These are phyloP conservation scores for Scaptodrosophila lebanonensis DNA, from an alignment of 1,140 invertebrate species.

Conservation along the genomic window DNA sequence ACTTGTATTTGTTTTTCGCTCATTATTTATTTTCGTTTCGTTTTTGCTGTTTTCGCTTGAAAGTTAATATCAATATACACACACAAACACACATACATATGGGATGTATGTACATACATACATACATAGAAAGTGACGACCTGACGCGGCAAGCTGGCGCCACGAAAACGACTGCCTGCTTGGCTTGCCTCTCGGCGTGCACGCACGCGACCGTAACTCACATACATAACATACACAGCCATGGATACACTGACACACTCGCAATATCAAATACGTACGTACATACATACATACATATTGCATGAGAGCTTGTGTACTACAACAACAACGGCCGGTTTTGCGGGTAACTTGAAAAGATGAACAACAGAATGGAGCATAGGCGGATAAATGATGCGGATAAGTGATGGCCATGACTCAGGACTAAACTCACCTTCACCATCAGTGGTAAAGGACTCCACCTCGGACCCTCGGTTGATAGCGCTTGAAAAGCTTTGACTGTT, in stretches of 20 bases:
- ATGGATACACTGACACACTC: neutral
- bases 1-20: slow-evolving; percentile 71
- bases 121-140: slow-evolving; percentile 74
- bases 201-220: slow-evolving; percentile 42
- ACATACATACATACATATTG: neutral
- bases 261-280: neutral
- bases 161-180: slow-evolving; percentile 48
- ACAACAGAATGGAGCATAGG: too few relatives aligned
- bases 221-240: slow-evolving; percentile 1
- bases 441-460: slow-evolving; percentile 82
- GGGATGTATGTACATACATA: too few relatives aligned
- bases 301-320: too few relatives aligned
- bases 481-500: slow-evolving; percentile 53
- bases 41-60: slow-evolving; percentile 75
- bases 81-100: too few relatives aligned
- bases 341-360: slow-evolving; percentile 22
- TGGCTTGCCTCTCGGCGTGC: slow-evolving; percentile 40
- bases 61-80: slow-evolving; percentile 76
- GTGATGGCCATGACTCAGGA: neutral
- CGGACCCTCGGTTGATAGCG: slow-evolving; percentile 38
- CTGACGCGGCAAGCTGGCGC: slow-evolving; percentile 71
- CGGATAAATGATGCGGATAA: too few relatives aligned
- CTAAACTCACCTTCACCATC: slow-evolving; percentile 84
- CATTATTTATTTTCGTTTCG: slow-evolving; percentile 73
- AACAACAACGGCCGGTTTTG: too few relatives aligned